Base-by-base conservation (phyloP, 2,797 vertebrate genomes). In the Enteromius treurensis region DNA sequence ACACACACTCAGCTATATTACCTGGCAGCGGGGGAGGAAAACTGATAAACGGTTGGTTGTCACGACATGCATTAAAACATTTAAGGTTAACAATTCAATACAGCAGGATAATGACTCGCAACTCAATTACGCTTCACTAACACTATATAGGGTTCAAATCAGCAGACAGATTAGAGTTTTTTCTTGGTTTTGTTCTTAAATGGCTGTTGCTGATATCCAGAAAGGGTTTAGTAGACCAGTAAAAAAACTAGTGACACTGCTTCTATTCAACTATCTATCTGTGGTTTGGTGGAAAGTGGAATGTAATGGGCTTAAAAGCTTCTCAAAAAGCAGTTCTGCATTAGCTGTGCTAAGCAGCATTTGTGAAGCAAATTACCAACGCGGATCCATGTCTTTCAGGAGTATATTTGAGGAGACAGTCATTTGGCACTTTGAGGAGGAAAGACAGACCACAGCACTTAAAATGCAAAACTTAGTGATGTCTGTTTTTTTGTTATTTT, bases 11-110 rank as follows among this genome's bases (percentile, higher is more conserved):
- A 85, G 49, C 87, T 84, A 87, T 58, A 84, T 79, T 76, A 84
- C 73, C 81, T 81, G 65, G 65, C 26, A 80, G 34, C 11, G 21
- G 73, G 73, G 84, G 87, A 87, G 85, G 71, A 85, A 77, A 77
- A 79, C 89, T 90, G 91, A 93, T 92, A 88, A 93, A 92, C 86
- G 88, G 87, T 90, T 89, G 79, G 85, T 86, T 84, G 90, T 91
- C 89, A 88, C 86, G 83, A 89, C 89, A 83, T 73, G 86, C 67
- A 86, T 88, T 87, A 89, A 89, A 92, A 92, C 87, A 88, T 90
- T 89, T 86, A 87, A 88, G 87, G 86, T 81, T 80, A 90, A 92
- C 91, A 88, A 91, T 91, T 92, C 85, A 92, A 90, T 84, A 64
- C 80, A 37, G 34, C 15, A 69, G 74, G 49, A 75, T 17, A 85